These are phyloP conservation scores for Pammene aurita DNA, from an alignment of 2,888 invertebrate species.

Conservation along the genomic window DNA sequence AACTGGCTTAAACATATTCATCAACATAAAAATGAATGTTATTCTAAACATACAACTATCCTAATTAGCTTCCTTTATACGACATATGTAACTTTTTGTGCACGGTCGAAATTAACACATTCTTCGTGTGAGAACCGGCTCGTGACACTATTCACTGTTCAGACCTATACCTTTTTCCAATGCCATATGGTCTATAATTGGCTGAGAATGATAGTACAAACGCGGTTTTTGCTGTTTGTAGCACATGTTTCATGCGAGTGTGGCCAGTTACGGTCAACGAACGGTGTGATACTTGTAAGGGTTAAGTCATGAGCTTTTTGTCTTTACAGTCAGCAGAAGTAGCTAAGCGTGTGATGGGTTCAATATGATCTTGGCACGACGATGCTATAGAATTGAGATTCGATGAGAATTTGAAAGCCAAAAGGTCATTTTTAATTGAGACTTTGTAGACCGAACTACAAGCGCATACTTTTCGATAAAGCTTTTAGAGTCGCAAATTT, in stretches of 20 bases:
- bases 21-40: slow-evolving; percentile 14
- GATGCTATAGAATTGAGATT: too few relatives aligned
- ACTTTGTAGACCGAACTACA: too few relatives aligned
- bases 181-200: neutral
- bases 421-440: too few relatives aligned
- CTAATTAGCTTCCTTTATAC: slow-evolving; percentile 20
- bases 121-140: slow-evolving; percentile 20
- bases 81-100: slow-evolving; percentile 30
- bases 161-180: neutral
- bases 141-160: neutral
- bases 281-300: slow-evolving; percentile 51
- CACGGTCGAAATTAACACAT: slow-evolving; percentile 9
- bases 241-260: slow-evolving; percentile 56
- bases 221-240: slow-evolving; percentile 56
- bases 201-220: slow-evolving; percentile 18
- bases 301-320: slow-evolving; percentile 23
- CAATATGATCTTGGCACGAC: too few relatives aligned
- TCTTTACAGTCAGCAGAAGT: too few relatives aligned
- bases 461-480: too few relatives aligned
- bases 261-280: slow-evolving; percentile 69
- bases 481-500: too few relatives aligned
- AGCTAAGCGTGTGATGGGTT: too few relatives aligned
- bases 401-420: too few relatives aligned
- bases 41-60: slow-evolving; percentile 14
- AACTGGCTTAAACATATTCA: neutral